These are phyloP conservation scores for Semibalanus balanoides DNA, from an alignment of 1,140 invertebrate species.

Conservation along the genomic window DNA sequence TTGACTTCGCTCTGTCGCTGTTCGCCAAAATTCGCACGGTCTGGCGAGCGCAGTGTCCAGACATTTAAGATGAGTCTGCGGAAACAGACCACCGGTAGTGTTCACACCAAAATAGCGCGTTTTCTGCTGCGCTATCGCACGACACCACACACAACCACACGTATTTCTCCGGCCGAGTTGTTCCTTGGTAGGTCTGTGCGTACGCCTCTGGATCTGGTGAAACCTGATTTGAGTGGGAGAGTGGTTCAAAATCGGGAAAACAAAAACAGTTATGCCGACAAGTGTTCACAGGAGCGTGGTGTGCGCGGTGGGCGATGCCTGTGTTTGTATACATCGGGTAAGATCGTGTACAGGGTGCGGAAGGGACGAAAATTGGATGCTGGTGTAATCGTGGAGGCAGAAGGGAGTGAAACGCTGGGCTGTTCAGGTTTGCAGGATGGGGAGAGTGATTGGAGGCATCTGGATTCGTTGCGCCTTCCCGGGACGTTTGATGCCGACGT, in stretches of 20 bases:
- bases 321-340: no score
- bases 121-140: neutral
- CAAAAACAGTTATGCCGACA: no score
- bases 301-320: no score
- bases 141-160: neutral
- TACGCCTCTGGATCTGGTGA: neutral
- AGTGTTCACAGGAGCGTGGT: no score
- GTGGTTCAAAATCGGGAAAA: neutral
- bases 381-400: neutral
- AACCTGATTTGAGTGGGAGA: neutral
- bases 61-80: neutral
- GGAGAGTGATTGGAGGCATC: neutral
- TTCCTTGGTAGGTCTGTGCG: neutral
- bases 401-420: neutral
- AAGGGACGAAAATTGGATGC: neutral
- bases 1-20: neutral
- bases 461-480: neutral
- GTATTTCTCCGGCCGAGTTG: neutral
- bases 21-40: neutral
- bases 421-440: conserved; percentile 1
- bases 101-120: neutral
- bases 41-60: neutral
- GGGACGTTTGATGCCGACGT: neutral
- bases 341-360: no score
- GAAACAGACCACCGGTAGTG: neutral